A percentile compares a stretch with the other conserved stretches of the same genome.
These are phyloP conservation scores for Halcyon senegalensis DNA, from an alignment of 2,113 vertebrate species.

Conservation along the genomic window DNA sequence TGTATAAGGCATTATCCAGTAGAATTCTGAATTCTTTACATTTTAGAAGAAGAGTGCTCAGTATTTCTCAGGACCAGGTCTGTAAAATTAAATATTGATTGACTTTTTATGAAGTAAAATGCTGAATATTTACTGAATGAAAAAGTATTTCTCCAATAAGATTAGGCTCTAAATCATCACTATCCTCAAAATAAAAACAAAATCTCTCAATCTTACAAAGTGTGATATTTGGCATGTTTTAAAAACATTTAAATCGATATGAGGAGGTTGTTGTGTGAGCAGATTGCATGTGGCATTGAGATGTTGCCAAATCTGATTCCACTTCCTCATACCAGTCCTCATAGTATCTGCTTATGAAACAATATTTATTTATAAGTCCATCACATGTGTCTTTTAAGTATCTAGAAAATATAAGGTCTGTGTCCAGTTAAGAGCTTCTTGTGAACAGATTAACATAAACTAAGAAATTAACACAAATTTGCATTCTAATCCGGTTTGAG, in stretches of 20 bases:
- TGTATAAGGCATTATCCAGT: background rate
- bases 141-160: background rate
- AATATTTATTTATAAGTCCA: conserved; percentile 52
- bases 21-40: background rate
- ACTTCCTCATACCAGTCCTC: conserved; percentile 60
- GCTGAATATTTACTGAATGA: background rate
- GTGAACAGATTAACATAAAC: background rate
- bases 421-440: background rate
- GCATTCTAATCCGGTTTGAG: background rate
- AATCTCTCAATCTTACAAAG: background rate
- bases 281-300: conserved; percentile 26
- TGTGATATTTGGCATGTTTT: background rate
- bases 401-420: background rate
- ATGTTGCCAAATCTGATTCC: conserved; percentile 39
- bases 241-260: background rate
- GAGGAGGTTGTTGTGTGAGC: background rate
- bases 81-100: background rate
- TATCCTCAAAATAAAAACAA: background rate
- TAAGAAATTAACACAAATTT: background rate
- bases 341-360: conserved; percentile 68
- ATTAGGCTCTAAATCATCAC: background rate
- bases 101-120: background rate
- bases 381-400: conserved; percentile 14
- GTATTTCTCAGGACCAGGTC: background rate
- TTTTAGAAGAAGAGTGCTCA: background rate